Conservation (phyloP, 2,888 invertebrate genomes). For the Lepidonotus clava region DNA sequence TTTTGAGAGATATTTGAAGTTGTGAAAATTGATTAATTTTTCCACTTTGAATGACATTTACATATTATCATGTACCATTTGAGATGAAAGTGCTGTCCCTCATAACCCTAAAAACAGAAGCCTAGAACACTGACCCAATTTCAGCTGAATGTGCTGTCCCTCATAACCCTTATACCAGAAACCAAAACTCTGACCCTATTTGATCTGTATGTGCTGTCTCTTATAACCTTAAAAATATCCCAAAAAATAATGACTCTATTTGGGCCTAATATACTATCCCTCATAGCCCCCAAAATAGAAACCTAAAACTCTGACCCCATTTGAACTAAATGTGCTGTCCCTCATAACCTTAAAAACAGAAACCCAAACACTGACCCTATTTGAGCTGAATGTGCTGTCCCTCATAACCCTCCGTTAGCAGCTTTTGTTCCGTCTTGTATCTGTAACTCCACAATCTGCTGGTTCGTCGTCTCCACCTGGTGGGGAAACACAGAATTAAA, state of each 20-base stretch:
- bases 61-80: too few relatives aligned
- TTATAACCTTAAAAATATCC: too few relatives aligned
- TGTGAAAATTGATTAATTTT: too few relatives aligned
- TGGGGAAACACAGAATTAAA: not conserved
- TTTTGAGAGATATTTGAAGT: too few relatives aligned
- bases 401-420: conserved; percentile 22
- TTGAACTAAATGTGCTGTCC: too few relatives aligned
- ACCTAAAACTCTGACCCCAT: not conserved
- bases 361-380: not conserved
- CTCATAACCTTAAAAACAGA: not conserved
- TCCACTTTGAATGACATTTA: too few relatives aligned
- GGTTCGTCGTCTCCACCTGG: conserved; percentile 51
- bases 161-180: conserved; percentile 10
- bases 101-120: not conserved
- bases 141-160: not conserved
- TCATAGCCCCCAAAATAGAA: not conserved
- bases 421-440: conserved; percentile 30
- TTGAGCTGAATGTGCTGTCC: not conserved
- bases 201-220: too few relatives aligned
- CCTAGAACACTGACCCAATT: not conserved
- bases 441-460: conserved; percentile 55
- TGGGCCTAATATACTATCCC: too few relatives aligned
- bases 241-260: too few relatives aligned
- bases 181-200: too few relatives aligned
- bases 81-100: too few relatives aligned